A percentile compares a stretch with the other conserved stretches of the same genome.
Conservation (phyloP, 2,888 invertebrate genomes). For the Antheraea yamamai region DNA sequence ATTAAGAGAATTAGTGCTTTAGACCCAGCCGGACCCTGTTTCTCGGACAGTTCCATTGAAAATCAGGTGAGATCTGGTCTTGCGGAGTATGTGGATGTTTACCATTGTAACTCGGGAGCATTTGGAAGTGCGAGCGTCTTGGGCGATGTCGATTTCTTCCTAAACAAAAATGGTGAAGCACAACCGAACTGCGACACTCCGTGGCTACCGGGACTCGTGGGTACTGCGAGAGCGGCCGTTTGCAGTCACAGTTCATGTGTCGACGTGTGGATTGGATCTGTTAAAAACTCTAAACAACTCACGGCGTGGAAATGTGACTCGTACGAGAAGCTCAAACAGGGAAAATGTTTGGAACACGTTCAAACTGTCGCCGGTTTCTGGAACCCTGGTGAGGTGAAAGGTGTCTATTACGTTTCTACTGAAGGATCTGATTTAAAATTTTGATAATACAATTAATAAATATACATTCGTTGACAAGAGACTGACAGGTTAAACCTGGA, state of each 20-base stretch:
- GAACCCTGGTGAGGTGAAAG: slow-evolving; percentile 67
- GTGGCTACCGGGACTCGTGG: slow-evolving; percentile 60
- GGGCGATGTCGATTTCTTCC: slow-evolving; percentile 82
- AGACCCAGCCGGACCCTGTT: slow-evolving; percentile 76
- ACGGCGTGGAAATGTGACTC: slow-evolving; percentile 63
- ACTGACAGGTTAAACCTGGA: neutral
- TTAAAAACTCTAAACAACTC: slow-evolving; percentile 55
- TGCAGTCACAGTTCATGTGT: slow-evolving; percentile 70
- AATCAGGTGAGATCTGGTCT: slow-evolving; percentile 78
- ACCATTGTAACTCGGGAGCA: slow-evolving; percentile 83
- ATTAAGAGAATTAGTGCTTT: slow-evolving; percentile 66
- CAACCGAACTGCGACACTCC: slow-evolving; percentile 80
- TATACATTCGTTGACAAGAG: neutral
- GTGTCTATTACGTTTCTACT: slow-evolving; percentile 51
- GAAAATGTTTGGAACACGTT: slow-evolving; percentile 51
- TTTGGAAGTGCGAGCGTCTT: slow-evolving; percentile 75
- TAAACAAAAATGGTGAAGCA: slow-evolving; percentile 80
- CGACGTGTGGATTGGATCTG: slow-evolving; percentile 61
- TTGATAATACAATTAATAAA: neutral
- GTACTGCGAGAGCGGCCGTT: slow-evolving; percentile 64
- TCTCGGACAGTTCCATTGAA: slow-evolving; percentile 59
- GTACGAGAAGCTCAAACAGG: slow-evolving; percentile 57
- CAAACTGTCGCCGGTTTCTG: slow-evolving; percentile 63
- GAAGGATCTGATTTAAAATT: neutral
- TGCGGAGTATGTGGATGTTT: slow-evolving; percentile 82